Conservation (phyloP, 2,113 vertebrate genomes). For the Romanogobio albipinnatus region DNA sequence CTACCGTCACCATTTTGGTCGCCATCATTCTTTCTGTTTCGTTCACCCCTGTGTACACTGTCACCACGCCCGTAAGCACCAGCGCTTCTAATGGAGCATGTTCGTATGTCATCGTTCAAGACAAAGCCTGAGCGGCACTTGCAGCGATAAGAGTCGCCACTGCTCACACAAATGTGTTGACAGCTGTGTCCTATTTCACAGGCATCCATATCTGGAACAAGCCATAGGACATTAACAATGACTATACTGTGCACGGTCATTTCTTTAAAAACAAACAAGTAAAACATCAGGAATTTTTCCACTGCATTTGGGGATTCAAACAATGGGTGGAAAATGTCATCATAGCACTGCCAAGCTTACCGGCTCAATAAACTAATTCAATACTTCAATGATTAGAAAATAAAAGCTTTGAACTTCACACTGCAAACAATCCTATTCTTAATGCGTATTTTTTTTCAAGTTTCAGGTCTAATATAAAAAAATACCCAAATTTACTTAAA, state of each 20-base stretch:
- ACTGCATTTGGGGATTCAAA: background rate
- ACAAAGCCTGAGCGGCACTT: conserved; percentile 79
- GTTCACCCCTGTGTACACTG: conserved; percentile 1
- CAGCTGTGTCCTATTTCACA: conserved; percentile 80
- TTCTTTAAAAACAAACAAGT: background rate
- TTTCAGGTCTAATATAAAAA: background rate
- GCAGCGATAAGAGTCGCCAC: conserved; percentile 75
- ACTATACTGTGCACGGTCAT: conserved; percentile 45
- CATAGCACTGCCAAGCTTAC: background rate
- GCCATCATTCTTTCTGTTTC: conserved; percentile 55
- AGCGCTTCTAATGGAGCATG: conserved; percentile 70
- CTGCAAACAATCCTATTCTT: background rate
- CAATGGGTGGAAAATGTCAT: background rate
- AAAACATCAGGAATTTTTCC: background rate
- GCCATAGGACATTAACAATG: conserved; percentile 51
- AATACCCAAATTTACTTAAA: background rate
- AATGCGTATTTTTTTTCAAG: background rate
- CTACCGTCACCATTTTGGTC: conserved; percentile 33
- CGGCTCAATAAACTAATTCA: background rate
- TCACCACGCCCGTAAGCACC: background rate
- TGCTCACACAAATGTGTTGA: conserved; percentile 81
- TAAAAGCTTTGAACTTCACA: background rate
- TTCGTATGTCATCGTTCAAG: conserved; percentile 82
- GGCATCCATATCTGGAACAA: conserved; percentile 75
- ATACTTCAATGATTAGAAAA: background rate